Conservation (phyloP, 2,797 vertebrate species). For the Eurystomus glaucurus region DNA sequence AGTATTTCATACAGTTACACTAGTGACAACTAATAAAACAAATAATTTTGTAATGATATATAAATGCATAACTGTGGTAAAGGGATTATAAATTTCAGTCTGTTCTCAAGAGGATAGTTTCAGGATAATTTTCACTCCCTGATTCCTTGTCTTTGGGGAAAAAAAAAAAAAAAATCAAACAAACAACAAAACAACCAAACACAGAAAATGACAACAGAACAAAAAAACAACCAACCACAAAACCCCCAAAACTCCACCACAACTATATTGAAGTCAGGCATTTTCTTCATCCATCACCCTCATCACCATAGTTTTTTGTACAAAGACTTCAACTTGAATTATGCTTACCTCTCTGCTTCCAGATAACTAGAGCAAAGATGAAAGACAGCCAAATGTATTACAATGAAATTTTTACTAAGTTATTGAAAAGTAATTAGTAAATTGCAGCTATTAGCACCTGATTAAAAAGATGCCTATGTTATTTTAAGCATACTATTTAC, state of each 20-base stretch:
- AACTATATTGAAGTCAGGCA: background rate
- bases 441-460: background rate
- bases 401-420: background rate
- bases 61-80: background rate
- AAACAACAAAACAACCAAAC: background rate
- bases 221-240: background rate
- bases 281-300: background rate
- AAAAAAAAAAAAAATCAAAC: background rate
- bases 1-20: background rate
- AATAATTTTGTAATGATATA: background rate
- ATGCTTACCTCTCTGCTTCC: conserved; percentile 81
- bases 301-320: background rate
- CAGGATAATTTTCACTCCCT: background rate
- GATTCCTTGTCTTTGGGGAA: background rate
- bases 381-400: conserved; percentile 59
- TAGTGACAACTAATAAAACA: background rate
- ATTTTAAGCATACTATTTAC: background rate
- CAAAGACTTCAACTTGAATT: background rate
- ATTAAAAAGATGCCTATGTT: background rate
- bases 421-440: background rate
- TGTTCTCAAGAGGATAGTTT: background rate
- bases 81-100: background rate
- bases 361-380: conserved; percentile 80
- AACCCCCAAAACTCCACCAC: background rate
- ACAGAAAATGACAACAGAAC: background rate